Conservation (phyloP, 2,113 vertebrate species). For the Ia io region DNA sequence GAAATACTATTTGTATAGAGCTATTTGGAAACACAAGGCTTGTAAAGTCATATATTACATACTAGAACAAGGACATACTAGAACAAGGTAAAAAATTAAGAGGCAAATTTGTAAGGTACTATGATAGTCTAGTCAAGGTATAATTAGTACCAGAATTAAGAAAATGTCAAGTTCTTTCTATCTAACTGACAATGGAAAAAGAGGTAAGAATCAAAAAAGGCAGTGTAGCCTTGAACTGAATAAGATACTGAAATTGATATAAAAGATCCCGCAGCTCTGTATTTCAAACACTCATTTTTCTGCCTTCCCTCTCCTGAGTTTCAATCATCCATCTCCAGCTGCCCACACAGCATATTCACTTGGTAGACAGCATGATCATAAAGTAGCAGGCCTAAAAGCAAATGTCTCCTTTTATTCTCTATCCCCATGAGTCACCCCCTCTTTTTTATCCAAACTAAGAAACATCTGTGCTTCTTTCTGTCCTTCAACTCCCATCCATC, state of each 20-base stretch:
- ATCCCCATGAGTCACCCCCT: neutral
- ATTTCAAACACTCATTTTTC: neutral
- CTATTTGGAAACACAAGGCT: neutral
- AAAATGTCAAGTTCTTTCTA: neutral
- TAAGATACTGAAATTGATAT: neutral
- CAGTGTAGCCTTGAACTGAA: neutral
- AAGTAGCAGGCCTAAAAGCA: neutral
- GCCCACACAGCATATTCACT: neutral
- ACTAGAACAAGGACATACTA: neutral
- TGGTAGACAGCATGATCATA: neutral
- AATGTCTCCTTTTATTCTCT: neutral
- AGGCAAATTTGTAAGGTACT: neutral
- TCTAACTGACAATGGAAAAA: neutral
- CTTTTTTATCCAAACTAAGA: neutral
- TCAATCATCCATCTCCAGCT: neutral
- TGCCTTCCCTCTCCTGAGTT: neutral
- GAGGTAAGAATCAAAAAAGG: neutral
- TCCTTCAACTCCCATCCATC: neutral
- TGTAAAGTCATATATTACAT: neutral
- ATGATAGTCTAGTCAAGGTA: neutral
- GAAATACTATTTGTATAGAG: neutral
- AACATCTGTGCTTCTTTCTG: neutral
- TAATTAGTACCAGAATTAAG: neutral
- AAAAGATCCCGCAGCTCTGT: neutral
- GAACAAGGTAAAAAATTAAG: neutral